Evolutionary conservation across 2,797 vertebrate genomes (phyloP), one percentile per base, ranked within the genome.

Genomic region (Discoglossus pictus): DNA sequence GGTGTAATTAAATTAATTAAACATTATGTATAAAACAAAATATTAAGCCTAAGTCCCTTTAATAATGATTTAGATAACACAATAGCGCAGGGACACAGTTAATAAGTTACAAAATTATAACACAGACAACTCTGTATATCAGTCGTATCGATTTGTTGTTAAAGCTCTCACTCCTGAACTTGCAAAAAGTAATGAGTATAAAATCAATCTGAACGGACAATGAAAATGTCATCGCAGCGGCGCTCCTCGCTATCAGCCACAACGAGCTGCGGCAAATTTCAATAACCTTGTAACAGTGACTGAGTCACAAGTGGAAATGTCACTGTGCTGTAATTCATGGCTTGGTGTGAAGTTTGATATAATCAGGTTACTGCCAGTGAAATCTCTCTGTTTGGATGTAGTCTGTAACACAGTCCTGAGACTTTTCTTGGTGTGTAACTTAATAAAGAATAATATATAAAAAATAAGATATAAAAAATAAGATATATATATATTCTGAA

Each of bases 171-270:
- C 59, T 61, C 59, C 52, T 70, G 67, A 48, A 70, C 59, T 47
- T 62, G 51, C 50, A 62, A 56, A 70, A 42, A 40, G 59, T 54
- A 62, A 70, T 62, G 59, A 70, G 51, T 55, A 48, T 23, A 62
- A 70, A 70, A 70, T 70, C 68, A 70, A 64, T 70, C 68, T 63
- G n/a, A 64, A 40, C 20, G 25, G 51, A 58, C 68, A 63, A 70
- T 70, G 44, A 58, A 64, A 50, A 71, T 71, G 68, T 71, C 68
- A 71, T 44, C 27, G 35, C 60, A 56, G 35, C 35, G 42, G 42
- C 40, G 51, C 17, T 55, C 17, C 15, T 39, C 50, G 54, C 59
- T 70, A 48, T 40, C 48, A 62, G 48, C 59, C 50, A 70, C 52
- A 54, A 63, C 50, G 35, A 64, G 52, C 39, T 50, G 34, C 34